Evolutionary conservation across 2,888 invertebrate species (phyloP).

Genomic region (Holacanthella duospinosa): DNA sequence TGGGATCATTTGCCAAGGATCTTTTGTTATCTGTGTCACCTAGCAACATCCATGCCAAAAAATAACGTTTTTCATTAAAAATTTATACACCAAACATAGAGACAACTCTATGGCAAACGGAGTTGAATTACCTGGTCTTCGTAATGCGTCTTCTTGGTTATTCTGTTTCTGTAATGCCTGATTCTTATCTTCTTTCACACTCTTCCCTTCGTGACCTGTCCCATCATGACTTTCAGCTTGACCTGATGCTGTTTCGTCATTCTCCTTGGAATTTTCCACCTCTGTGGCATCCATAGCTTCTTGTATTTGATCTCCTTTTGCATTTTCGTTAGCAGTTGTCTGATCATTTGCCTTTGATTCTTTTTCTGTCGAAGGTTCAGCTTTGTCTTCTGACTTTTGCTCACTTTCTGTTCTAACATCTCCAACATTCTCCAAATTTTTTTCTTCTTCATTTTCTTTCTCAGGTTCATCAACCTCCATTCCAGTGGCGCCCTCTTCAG

Average conservation of each 20-base stretch:
- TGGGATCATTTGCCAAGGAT: constrained; percentile 24
- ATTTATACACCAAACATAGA: background rate
- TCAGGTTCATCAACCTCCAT: constrained; percentile 17
- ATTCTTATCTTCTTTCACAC: constrained; percentile 22
- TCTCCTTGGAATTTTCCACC: constrained; percentile 24
- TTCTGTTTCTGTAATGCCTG: constrained; percentile 16
- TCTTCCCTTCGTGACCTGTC: constrained; percentile 41
- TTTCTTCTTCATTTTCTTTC: constrained; percentile 39
- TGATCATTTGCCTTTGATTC: background rate
- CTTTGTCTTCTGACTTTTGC: constrained; percentile 17
- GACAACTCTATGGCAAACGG: too few species aligned
- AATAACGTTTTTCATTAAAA: background rate
- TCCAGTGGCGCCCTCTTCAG: constrained; percentile 33
- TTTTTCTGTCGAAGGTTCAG: constrained; percentile 18
- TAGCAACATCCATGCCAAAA: too few species aligned
- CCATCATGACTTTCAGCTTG: constrained; percentile 40
- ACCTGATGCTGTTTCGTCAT: constrained; percentile 39
- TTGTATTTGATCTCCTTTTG: constrained; percentile 7
- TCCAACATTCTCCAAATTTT: constrained; percentile 41
- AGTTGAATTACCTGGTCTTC: constrained; percentile 31
- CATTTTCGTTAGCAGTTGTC: constrained; percentile 5
- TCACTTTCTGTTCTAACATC: constrained; percentile 39
- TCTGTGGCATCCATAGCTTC: constrained; percentile 16
- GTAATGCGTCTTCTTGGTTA: constrained; percentile 40
- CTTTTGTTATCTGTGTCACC: constrained; percentile 34